Percentiles rank a stretch among this genome's conserved stretches.
Conservation (phyloP, 2,797 vertebrate species). For the Simalia tracyae region DNA sequence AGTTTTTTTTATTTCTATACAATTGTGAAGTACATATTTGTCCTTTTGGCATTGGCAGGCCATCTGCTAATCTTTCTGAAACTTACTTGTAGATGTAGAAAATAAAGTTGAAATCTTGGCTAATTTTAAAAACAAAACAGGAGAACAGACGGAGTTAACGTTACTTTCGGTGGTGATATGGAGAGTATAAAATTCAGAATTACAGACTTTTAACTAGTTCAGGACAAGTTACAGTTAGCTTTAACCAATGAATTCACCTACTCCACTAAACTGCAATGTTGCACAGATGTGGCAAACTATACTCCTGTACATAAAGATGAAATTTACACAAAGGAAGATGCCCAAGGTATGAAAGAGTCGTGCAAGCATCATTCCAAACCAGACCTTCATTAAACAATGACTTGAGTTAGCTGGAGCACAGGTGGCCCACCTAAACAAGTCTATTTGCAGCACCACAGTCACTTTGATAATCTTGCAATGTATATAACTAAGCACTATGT, state of each 20-base stretch:
- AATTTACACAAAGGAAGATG: conserved; percentile 52
- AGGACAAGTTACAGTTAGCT: conserved; percentile 46
- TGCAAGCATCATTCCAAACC: conserved; percentile 26
- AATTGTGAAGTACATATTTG: conserved; percentile 74
- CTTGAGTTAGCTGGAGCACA: not conserved
- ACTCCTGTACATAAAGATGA: conserved; percentile 47
- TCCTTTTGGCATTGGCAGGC: conserved; percentile 72
- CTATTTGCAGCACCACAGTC: not conserved
- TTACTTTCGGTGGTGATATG: conserved; percentile 24
- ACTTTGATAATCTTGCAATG: not conserved
- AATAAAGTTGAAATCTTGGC: conserved; percentile 57
- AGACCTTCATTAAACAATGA: conserved; percentile 7
- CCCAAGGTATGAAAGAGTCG: conserved; percentile 37
- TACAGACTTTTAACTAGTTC: conserved; percentile 42
- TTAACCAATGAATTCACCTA: conserved; percentile 58
- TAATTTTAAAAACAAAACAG: conserved; percentile 35
- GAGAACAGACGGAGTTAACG: not conserved
- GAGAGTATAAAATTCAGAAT: conserved; percentile 48
- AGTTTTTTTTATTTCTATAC: conserved; percentile 81
- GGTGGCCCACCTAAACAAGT: not conserved
- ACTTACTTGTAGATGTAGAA: conserved; percentile 49
- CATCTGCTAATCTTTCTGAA: conserved; percentile 64
- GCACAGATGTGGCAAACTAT: conserved; percentile 52
- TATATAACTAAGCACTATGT: not conserved
- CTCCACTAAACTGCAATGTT: conserved; percentile 59